Percentiles rank a stretch among this genome's conserved stretches.
Evolutionary conservation across 1,140 invertebrate species (phyloP).

Genomic region (Drosophila pachea): DNA sequence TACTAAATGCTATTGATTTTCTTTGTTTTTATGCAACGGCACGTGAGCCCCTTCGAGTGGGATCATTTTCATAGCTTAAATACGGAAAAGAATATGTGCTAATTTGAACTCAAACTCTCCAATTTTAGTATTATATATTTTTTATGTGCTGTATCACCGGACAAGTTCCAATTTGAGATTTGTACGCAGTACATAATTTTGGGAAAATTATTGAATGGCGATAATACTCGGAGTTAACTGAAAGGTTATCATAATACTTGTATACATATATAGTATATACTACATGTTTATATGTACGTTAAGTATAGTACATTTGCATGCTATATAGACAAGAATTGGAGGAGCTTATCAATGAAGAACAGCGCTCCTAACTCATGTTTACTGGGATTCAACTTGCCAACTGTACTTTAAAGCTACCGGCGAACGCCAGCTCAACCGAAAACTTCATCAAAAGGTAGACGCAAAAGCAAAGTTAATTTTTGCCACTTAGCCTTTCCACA

Average conservation of each 20-base stretch:
- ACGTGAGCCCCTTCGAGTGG: neutral
- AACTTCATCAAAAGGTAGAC: conserved; percentile 16
- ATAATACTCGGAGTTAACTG: conserved; percentile 24
- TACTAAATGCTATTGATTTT: conserved; percentile 4
- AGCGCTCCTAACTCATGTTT: conserved; percentile 22
- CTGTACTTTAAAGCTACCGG: conserved; percentile 28
- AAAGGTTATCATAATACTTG: conserved; percentile 35
- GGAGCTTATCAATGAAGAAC: conserved; percentile 35
- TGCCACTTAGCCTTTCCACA: conserved; percentile 24
- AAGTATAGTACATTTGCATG: conserved; percentile 8
- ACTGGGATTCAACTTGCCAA: conserved; percentile 28
- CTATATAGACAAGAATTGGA: conserved; percentile 18
- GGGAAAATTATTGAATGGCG: conserved; percentile 14
- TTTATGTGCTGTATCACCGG: neutral
- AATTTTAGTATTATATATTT: neutral
- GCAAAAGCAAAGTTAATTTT: conserved; percentile 1
- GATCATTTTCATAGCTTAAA: neutral
- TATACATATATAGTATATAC: too few relatives aligned
- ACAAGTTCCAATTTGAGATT: conserved; percentile 1
- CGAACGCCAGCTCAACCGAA: conserved; percentile 9
- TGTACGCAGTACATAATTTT: conserved; percentile 10
- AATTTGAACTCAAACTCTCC: neutral
- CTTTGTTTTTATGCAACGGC: conserved; percentile 15
- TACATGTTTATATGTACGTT: too few relatives aligned
- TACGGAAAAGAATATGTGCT: neutral